These are phyloP conservation scores for Spinus pinus DNA, from an alignment of 2,797 vertebrate genomes.

Conservation along the genomic window DNA sequence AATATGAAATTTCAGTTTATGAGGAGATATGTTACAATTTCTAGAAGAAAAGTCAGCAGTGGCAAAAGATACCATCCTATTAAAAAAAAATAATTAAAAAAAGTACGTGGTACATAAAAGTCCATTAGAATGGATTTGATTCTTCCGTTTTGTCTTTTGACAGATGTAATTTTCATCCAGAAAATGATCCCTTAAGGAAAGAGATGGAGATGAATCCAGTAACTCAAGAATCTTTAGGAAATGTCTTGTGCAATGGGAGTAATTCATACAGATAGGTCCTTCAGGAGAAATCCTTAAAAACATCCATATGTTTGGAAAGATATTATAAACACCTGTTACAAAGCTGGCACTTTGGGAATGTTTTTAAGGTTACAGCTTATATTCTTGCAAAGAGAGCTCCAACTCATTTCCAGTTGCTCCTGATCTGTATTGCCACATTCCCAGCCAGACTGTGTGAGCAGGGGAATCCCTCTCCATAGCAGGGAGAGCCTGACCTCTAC, in stretches of 20 bases:
- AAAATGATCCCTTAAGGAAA: conserved; percentile 28
- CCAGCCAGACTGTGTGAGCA: background rate
- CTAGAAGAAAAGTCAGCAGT: background rate
- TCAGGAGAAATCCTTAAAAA: conserved; percentile 17
- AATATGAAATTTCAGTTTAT: background rate
- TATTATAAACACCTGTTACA: background rate
- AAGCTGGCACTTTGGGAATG: background rate
- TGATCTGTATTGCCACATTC: background rate
- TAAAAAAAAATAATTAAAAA: background rate
- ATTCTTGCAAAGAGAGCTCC: background rate
- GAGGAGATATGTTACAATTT: background rate
- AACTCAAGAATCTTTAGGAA: conserved; percentile 30
- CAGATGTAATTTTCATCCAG: background rate
- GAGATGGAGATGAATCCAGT: background rate
- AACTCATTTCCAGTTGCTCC: background rate
- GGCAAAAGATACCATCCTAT: background rate
- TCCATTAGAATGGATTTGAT: background rate
- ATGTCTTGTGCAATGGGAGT: background rate
- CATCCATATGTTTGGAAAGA: conserved; percentile 29
- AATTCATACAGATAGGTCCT: conserved; percentile 25
- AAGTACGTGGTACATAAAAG: background rate
- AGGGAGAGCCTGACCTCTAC: background rate
- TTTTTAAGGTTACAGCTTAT: background rate
- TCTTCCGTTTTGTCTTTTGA: background rate
- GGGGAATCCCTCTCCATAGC: background rate